Evolutionary conservation across 2,113 vertebrate genomes (phyloP), one percentile per base, ranked within the genome.

Genomic region (Ascaphus truei): DNA sequence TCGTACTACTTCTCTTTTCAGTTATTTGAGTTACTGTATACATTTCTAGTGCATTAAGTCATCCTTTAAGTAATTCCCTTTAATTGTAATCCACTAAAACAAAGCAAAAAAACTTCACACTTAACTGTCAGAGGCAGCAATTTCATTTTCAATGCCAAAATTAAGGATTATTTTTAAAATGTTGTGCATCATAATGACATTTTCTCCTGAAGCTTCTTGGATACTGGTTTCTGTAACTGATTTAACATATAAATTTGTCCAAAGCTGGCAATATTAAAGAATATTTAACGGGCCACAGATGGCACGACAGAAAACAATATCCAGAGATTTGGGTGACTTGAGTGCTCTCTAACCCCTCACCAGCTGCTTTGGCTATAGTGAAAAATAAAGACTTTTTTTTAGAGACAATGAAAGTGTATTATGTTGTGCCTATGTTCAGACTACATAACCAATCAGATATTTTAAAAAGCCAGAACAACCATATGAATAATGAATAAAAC

Each of bases 251-350:
- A 90, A 91, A 89, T 90, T 88, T 84, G 71, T 57, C 72, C 76
- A 85, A 85, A 84, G 79, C 88, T 92, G 90, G 90, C 86, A 90
- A 83, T 89, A 88, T 73, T 83, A 7, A 39, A 80, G 88, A 86
- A 90, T 90, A 89, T 89, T 90, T 90, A 89, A 86, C 79, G 81
- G 77, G 82, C 76, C 82, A 89, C 89, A 92, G 89, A 91, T 92
- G 89, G 89, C 72, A 57, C 71, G 74, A 61, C 79, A 84, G 81
- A 89, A 91, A 89, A 83, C 73, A 90, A 81, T 89, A 89, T 83
- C 83, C 79, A 89, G 86, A 88, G 85, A 86, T 84, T 81, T 87
- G 81, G 78, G 82, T 82, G 80, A 86, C 82, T 87, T 52, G 45
- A 83, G 73, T 77, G 72, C 77, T 84, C 83, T 89, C 81, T 88